Percentiles rank a stretch among this genome's conserved stretches.
These are phyloP conservation scores for Drosophila testacea DNA, from an alignment of 2,888 invertebrate genomes.

Conservation along the genomic window DNA sequence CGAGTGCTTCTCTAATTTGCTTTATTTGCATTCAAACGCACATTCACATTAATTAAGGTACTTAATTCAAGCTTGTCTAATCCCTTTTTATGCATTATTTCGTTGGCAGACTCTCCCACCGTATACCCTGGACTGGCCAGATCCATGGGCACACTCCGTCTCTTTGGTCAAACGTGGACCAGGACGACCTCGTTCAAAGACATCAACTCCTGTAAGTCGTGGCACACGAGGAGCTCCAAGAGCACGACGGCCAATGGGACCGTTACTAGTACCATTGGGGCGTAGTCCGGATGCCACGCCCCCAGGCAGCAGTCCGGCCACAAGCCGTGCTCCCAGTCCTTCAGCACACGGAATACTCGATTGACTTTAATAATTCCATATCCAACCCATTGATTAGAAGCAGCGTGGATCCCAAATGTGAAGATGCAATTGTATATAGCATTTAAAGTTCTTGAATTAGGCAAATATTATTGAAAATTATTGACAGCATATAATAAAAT, in stretches of 20 bases:
- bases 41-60: constrained; percentile 33
- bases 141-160: constrained; percentile 58
- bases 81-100: constrained; percentile 12
- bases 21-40: constrained; percentile 11
- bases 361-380: constrained; percentile 43
- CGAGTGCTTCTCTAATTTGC: constrained; percentile 16
- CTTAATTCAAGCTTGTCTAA: constrained; percentile 7
- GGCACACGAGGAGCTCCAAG: constrained; percentile 87
- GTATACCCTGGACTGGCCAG: constrained; percentile 23
- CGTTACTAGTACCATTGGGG: constrained; percentile 83
- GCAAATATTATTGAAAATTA: constrained; percentile 11
- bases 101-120: constrained; percentile 42
- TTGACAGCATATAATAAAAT: constrained; percentile 29
- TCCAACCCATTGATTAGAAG: constrained; percentile 1
- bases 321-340: constrained; percentile 84
- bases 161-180: constrained; percentile 87
- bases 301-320: constrained; percentile 82
- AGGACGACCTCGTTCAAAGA: constrained; percentile 89
- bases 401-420: constrained; percentile 14
- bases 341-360: constrained; percentile 51
- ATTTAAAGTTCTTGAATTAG: constrained; percentile 15
- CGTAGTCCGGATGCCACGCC: constrained; percentile 84
- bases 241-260: constrained; percentile 86
- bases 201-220: constrained; percentile 88
- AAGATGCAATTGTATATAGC: constrained; percentile 29